Evolutionary conservation across 2,113 vertebrate genomes (phyloP).

Genomic region (Loxodonta africana): DNA sequence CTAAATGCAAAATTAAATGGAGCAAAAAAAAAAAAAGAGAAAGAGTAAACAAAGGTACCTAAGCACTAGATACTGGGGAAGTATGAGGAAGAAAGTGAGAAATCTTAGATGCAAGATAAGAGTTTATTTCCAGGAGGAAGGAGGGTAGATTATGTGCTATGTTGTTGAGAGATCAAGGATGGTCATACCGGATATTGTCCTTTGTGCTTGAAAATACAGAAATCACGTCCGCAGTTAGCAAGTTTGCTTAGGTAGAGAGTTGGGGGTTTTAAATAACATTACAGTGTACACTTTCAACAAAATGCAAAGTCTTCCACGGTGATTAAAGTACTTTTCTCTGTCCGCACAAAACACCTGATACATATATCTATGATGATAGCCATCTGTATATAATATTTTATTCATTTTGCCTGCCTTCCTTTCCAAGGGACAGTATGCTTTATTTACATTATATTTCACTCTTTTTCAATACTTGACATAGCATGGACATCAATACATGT

Average conservation of each 20-base stretch:
- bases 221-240: background rate
- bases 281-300: background rate
- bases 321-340: background rate
- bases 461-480: background rate
- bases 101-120: background rate
- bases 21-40: background rate
- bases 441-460: background rate
- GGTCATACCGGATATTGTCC: background rate
- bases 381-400: background rate
- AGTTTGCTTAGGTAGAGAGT: background rate
- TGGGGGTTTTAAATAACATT: background rate
- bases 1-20: background rate
- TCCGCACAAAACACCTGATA: background rate
- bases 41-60: background rate
- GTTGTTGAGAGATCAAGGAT: background rate
- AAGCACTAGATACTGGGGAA: background rate
- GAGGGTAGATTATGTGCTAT: background rate
- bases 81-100: background rate
- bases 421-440: background rate
- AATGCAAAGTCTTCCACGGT: background rate
- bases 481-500: background rate
- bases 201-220: background rate
- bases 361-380: background rate
- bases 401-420: background rate
- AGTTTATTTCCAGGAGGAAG: background rate